Percentiles rank a stretch among this genome's conserved stretches.
These are phyloP conservation scores for Coregonus sp. DNA, from an alignment of 2,797 vertebrate genomes.

Conservation along the genomic window DNA sequence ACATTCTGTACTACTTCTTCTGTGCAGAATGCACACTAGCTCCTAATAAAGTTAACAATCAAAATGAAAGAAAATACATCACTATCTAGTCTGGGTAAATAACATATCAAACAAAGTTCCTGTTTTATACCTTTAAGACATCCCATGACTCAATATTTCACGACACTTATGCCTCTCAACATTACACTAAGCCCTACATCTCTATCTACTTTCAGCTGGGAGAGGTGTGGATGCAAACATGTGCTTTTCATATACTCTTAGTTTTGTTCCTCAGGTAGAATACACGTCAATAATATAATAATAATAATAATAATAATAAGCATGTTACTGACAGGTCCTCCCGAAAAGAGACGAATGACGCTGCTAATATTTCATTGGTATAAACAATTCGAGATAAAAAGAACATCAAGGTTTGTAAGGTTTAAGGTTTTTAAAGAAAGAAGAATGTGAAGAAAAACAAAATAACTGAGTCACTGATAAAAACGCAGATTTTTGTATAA, in stretches of 20 bases:
- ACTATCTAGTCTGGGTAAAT: neutral
- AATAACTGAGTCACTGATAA: conserved; percentile 75
- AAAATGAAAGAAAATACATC: no score
- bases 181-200: conserved; percentile 9
- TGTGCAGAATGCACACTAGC: no score
- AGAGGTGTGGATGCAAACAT: conserved; percentile 40
- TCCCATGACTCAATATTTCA: conserved; percentile 26
- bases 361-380: conserved; percentile 55
- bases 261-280: conserved; percentile 23
- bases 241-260: conserved; percentile 62
- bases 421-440: conserved; percentile 60
- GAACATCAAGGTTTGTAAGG: conserved; percentile 72
- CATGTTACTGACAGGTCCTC: conserved; percentile 10
- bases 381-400: conserved; percentile 64
- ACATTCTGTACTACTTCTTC: conserved; percentile 32
- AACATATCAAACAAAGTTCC: conserved; percentile 26
- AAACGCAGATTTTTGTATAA: conserved; percentile 71
- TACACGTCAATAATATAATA: conserved; percentile 1
- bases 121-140: conserved; percentile 25
- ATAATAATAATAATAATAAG: conserved; percentile 8
- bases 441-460: conserved; percentile 74
- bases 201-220: conserved; percentile 6
- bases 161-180: conserved; percentile 25
- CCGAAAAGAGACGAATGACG: conserved; percentile 35
- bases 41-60: no score